phyloP scores from a whole-genome alignment of 2,888 invertebrate species.

The Prenolepis imparis region DNA sequence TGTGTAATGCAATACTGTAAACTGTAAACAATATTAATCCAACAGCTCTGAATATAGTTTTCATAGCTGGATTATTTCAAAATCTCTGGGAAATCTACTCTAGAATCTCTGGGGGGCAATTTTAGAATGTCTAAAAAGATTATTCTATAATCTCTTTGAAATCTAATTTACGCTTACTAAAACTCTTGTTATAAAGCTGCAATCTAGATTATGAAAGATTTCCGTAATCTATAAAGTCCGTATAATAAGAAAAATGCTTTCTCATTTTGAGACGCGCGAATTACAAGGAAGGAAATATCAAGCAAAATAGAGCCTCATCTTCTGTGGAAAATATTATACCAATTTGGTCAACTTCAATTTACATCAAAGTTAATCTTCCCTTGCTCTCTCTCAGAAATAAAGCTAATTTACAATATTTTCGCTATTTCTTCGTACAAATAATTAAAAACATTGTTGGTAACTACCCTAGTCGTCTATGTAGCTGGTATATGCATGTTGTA shows the following conservation, averaged over 20 bases:
- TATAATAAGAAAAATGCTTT: constrained; percentile 1
- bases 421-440: constrained; percentile 23
- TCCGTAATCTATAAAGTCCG: not conserved
- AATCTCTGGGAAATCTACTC: not conserved
- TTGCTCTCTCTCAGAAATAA: not conserved
- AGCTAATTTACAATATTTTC: constrained; percentile 13
- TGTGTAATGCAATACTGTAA: constrained; percentile 27
- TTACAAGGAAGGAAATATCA: not conserved
- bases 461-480: not conserved
- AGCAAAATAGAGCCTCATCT: not conserved
- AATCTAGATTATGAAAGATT: not conserved
- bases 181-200: not conserved
- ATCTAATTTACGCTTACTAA: not conserved
- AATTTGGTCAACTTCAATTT: not conserved
- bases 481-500: constrained; percentile 17
- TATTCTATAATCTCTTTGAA: not conserved
- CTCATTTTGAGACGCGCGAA: not conserved
- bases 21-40: constrained; percentile 25
- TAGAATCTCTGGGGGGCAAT: not conserved
- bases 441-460: constrained; percentile 32
- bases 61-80: not conserved
- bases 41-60: not conserved
- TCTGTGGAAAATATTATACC: not conserved
- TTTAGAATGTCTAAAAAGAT: constrained; percentile 2
- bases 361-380: not conserved